Conservation (phyloP, 2,797 vertebrate genomes). For the Pitangus sulphuratus region DNA sequence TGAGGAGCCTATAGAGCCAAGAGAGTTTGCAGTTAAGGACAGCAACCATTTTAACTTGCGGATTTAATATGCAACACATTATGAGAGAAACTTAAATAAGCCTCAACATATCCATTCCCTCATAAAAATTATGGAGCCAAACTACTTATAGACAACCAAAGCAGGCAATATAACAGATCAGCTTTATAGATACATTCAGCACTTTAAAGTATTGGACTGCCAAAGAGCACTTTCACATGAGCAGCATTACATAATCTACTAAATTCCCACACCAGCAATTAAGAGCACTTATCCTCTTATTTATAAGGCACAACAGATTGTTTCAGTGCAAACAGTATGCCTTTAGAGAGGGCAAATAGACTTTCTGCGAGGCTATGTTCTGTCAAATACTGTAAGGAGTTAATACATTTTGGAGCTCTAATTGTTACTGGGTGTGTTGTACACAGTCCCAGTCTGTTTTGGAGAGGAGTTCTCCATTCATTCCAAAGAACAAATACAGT, state of each 20-base stretch:
- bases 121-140: not conserved
- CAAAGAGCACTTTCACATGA: not conserved
- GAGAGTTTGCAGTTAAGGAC: not conserved
- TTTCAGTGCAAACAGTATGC: not conserved
- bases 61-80: not conserved
- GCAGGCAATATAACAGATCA: not conserved
- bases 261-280: not conserved
- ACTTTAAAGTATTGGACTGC: not conserved
- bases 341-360: not conserved
- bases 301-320: not conserved
- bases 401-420: not conserved
- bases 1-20: not conserved
- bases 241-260: not conserved
- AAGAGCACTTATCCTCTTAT: not conserved
- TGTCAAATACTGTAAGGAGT: not conserved
- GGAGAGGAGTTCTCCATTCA: not conserved
- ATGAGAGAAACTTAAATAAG: not conserved
- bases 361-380: not conserved
- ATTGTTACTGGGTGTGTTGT: not conserved
- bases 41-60: not conserved
- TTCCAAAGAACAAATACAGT: not conserved
- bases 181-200: not conserved
- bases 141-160: not conserved
- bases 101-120: not conserved
- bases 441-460: not conserved